A percentile compares a stretch with the other conserved stretches of the same genome.
phyloP scores from a whole-genome alignment of 1,140 invertebrate genomes.

The Chionoecetes opilio region DNA sequence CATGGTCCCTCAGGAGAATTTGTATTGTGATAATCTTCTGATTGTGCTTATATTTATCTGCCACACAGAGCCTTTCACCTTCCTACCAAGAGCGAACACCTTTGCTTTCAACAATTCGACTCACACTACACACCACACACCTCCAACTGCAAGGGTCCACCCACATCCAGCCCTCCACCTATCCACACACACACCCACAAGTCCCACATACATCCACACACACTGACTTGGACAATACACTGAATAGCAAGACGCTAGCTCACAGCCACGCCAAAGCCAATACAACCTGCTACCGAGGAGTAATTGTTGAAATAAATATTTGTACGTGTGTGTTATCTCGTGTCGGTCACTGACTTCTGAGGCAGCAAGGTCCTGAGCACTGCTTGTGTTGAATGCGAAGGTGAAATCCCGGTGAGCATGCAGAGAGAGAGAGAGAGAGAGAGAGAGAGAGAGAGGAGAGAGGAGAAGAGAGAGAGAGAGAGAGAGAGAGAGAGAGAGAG shows the following conservation, averaged over 20 bases:
- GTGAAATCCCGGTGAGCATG: neutral
- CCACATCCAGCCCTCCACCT: neutral
- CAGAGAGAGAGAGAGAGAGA: neutral
- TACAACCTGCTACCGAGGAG: neutral
- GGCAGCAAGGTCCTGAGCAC: neutral
- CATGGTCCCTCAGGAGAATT: neutral
- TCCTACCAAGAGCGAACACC: neutral
- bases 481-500: constrained; percentile 15
- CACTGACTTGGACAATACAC: neutral
- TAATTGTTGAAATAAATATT: constrained; percentile 23
- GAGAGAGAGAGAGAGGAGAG: constrained; percentile 25
- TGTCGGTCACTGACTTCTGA: constrained; percentile 1
- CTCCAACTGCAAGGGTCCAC: neutral
- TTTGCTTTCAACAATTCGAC: neutral
- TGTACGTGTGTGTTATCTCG: neutral
- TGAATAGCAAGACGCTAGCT: neutral
- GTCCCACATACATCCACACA: neutral
- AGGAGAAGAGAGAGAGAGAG: constrained; percentile 5
- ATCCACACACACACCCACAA: neutral
- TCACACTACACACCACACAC: neutral
- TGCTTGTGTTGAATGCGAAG: neutral
- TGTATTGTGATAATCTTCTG: constrained; percentile 14
- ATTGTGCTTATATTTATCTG: neutral
- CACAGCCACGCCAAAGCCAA: neutral
- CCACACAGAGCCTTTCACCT: neutral